Conservation (phyloP, 2,797 vertebrate species). For the Amphiprion clarkii region DNA sequence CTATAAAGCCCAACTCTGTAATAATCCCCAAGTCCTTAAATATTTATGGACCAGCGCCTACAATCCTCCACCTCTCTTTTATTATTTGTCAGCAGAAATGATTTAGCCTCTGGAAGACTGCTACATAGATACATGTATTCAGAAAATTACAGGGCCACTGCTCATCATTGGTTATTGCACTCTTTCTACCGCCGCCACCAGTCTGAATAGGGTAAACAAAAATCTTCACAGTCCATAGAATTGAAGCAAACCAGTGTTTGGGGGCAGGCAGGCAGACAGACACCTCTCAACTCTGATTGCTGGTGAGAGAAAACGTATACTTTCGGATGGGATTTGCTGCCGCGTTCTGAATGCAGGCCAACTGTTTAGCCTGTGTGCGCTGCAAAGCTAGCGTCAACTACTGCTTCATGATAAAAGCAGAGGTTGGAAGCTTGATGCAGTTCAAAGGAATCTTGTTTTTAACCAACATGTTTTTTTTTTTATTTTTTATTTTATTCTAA, state of each 20-base stretch:
- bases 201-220: constrained; percentile 62
- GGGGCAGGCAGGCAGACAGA: constrained; percentile 9
- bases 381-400: constrained; percentile 36
- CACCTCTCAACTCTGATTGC: constrained; percentile 48
- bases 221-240: constrained; percentile 49
- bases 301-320: constrained; percentile 19
- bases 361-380: constrained; percentile 26
- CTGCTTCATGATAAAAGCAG: constrained; percentile 7
- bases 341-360: constrained; percentile 40
- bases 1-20: constrained; percentile 62
- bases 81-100: constrained; percentile 76
- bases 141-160: constrained; percentile 45
- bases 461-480: constrained; percentile 9
- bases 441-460: constrained; percentile 30
- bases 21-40: constrained; percentile 75
- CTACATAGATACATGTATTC: constrained; percentile 52
- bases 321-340: constrained; percentile 34
- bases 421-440: constrained; percentile 17
- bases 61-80: constrained; percentile 58
- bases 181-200: constrained; percentile 12
- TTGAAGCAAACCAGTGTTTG: constrained; percentile 36
- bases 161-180: constrained; percentile 46
- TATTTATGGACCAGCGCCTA: constrained; percentile 70
- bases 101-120: constrained; percentile 59
- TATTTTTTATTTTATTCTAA: constrained; percentile 4